These are phyloP conservation scores for Hystrix brachyura DNA, from an alignment of 2,113 vertebrate genomes.

Conservation along the genomic window DNA sequence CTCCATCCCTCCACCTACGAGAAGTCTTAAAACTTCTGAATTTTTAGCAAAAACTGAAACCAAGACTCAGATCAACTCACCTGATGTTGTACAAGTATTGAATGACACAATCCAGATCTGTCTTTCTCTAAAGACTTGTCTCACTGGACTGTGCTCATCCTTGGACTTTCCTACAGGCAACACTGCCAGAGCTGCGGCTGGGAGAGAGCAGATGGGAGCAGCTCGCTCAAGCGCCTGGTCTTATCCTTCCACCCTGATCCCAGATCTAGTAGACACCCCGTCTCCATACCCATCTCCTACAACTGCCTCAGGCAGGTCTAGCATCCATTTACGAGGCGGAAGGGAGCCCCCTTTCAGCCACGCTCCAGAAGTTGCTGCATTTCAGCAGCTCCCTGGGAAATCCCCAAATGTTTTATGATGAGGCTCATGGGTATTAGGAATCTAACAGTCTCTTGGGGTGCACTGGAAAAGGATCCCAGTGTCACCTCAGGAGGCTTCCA, in stretches of 20 bases:
- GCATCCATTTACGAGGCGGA: neutral
- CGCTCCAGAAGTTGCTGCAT: neutral
- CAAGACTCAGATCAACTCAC: neutral
- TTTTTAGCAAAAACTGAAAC: neutral
- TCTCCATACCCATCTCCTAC: neutral
- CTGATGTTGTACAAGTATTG: neutral
- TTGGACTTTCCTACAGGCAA: neutral
- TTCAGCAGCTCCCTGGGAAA: neutral
- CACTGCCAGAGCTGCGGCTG: neutral
- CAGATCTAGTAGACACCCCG: neutral
- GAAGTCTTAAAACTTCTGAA: neutral
- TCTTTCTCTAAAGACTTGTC: neutral
- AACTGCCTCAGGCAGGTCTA: neutral
- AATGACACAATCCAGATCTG: neutral
- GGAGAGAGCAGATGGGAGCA: neutral
- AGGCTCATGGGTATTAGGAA: neutral
- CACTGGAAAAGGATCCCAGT: neutral
- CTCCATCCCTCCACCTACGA: neutral
- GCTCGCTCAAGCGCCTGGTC: neutral
- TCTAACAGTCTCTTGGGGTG: neutral
- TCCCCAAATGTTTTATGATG: neutral
- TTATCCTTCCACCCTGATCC: neutral
- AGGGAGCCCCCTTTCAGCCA: neutral
- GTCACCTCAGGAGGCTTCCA: neutral
- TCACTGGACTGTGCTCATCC: neutral